Evolutionary conservation across 2,888 invertebrate species (phyloP), one percentile per base, ranked within the genome.

Genomic region (Napeogenes sylphis): DNA sequence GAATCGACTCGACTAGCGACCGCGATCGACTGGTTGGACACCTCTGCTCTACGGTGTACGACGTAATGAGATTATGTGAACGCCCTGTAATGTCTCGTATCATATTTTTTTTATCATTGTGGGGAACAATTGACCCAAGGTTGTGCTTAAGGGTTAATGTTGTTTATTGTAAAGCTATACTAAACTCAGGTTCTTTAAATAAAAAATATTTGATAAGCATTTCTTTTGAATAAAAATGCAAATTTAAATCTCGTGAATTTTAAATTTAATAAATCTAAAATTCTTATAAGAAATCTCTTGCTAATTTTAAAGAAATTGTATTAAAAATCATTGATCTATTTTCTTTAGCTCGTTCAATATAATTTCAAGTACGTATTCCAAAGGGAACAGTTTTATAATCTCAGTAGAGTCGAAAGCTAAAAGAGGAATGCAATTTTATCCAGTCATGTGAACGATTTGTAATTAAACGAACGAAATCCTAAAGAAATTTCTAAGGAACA

Each of bases 381-480:
- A 62, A 59, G 60, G 56, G 65, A 65, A 70, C 67, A 71, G 68
- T 70, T 71, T 65, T 62, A 68, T 64, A 68, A 71, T 65, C 63
- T 63, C 66, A 68, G 67, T 45, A 13, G 59, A 56, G 59, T 60
- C 45, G 33, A 56, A 65, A 65, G 58, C 51, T 21, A 30, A 65
- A 63, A 65, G 58, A 45, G 72, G 71, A 76, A 75, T 74, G 74
- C 72, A 74, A 76, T 75, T 76, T 72, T 71, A 73, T 74, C 73
- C 66, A 71, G 71, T 68, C 67, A 67, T 70, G 69, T 70, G 69
- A 69, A 70, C 64, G 67, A 71, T 68, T 67, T 54, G 73, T 73
- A 74, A 76, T 76, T 77, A 75, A 74, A 73, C 69, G 71, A 68
- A 70, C 68, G 73, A 72, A 75, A 72, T 74, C 69, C 60, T 55